Evolutionary conservation across 2,888 invertebrate genomes (phyloP).

Genomic region (Hirtodrosophila trivittata): DNA sequence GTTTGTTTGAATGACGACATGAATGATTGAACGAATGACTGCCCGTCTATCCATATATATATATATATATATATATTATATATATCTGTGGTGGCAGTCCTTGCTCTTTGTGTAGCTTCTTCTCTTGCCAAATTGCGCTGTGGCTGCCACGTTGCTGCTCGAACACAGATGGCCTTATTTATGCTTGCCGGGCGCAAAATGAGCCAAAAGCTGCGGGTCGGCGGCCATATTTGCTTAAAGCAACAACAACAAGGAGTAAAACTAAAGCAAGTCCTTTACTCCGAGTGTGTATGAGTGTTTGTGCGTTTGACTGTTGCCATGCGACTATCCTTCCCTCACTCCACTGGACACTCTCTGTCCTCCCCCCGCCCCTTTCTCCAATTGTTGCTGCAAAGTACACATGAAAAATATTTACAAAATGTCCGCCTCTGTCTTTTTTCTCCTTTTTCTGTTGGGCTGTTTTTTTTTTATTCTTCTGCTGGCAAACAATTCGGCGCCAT

Average conservation of each 20-base stretch:
- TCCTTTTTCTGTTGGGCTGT: conserved; percentile 10
- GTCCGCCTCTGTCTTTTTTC: conserved; percentile 30
- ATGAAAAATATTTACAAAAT: conserved; percentile 71
- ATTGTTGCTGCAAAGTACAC: conserved; percentile 58
- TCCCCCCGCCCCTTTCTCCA: conserved; percentile 12
- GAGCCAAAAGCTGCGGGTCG: conserved; percentile 71
- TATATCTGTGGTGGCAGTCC: no score
- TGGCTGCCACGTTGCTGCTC: conserved; percentile 30
- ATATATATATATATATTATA: no score
- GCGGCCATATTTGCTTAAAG: conserved; percentile 54
- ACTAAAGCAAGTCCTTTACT: conserved; percentile 8
- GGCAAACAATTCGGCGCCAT: conserved; percentile 68
- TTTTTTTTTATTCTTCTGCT: conserved; percentile 33
- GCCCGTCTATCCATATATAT: conserved; percentile 17
- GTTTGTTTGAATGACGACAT: conserved; percentile 69
- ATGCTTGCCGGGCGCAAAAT: conserved; percentile 63
- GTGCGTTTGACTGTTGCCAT: conserved; percentile 45
- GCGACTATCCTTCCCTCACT: conserved; percentile 24
- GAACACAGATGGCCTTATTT: conserved; percentile 54
- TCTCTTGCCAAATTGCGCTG: conserved; percentile 59
- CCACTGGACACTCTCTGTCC: neutral
- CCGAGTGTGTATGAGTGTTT: conserved; percentile 2
- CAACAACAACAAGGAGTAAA: conserved; percentile 33
- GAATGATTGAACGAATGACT: conserved; percentile 67
- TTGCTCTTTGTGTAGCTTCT: conserved; percentile 24